phyloP scores from a whole-genome alignment of 1,140 invertebrate species.

The Dendroctonus valens region DNA sequence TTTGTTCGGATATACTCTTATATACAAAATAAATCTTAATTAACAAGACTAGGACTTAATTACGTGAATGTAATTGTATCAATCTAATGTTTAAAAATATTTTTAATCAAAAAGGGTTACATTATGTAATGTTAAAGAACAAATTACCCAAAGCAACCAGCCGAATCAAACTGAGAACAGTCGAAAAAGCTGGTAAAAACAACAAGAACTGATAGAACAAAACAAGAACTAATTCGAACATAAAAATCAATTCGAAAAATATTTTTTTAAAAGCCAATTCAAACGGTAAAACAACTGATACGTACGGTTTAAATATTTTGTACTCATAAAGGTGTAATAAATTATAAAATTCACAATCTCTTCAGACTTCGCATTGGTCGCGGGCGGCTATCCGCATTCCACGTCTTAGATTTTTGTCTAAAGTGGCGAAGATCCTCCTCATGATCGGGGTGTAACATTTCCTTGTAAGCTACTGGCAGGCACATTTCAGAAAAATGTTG shows the following conservation, averaged over 20 bases:
- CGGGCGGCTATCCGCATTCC: slow-evolving; percentile 53
- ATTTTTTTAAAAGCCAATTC: no score
- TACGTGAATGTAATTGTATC: slow-evolving; percentile 1
- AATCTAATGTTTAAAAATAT: slow-evolving; percentile 27
- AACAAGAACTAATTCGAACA: no score
- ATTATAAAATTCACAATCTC: slow-evolving; percentile 24
- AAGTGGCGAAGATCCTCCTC: slow-evolving; percentile 71
- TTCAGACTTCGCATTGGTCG: slow-evolving; percentile 29
- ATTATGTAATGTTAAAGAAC: no score
- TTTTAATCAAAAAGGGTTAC: background rate
- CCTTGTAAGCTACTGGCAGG: slow-evolving; percentile 70
- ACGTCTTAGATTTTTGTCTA: slow-evolving; percentile 75
- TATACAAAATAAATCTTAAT: slow-evolving; percentile 30
- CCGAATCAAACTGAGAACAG: no score
- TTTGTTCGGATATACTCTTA: slow-evolving; percentile 13
- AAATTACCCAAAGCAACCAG: no score
- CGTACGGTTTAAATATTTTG: background rate
- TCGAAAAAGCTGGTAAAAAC: no score
- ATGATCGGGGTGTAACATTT: slow-evolving; percentile 77
- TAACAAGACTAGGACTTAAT: slow-evolving; percentile 25
- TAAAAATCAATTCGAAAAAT: no score
- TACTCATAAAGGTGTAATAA: slow-evolving; percentile 19
- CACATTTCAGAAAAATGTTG: slow-evolving; percentile 70
- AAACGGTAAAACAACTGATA: no score
- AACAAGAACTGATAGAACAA: no score